These are phyloP conservation scores for Zhuqinia jingwanae DNA, from an alignment of 2,888 invertebrate species.

Conservation along the genomic window DNA sequence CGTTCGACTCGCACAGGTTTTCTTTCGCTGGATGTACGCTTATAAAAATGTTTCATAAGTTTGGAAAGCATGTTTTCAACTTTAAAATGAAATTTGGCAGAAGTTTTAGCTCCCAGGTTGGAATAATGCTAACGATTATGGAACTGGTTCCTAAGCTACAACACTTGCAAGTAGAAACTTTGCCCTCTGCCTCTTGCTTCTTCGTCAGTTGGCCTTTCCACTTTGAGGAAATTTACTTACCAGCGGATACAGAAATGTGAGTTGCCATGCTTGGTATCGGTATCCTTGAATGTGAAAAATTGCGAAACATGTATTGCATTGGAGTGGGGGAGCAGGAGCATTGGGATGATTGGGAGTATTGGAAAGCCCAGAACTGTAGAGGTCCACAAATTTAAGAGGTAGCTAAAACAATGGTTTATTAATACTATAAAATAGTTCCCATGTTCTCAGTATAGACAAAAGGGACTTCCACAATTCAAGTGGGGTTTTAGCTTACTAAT, in stretches of 20 bases:
- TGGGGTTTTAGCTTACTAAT: too few species aligned
- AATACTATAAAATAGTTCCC: too few species aligned
- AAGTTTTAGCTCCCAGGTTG: background rate
- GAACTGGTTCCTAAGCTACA: background rate
- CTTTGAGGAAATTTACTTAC: constrained; percentile 8
- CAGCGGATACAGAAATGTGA: background rate
- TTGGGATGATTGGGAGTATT: background rate
- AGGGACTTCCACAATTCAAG: too few species aligned
- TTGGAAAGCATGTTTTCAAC: background rate
- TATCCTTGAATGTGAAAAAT: background rate
- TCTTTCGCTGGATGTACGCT: too few species aligned
- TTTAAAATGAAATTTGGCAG: background rate
- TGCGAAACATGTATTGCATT: background rate
- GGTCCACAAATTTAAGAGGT: background rate
- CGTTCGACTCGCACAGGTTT: too few species aligned
- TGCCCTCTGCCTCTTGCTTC: background rate
- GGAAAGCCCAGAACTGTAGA: background rate
- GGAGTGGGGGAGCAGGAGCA: background rate
- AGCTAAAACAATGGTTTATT: background rate
- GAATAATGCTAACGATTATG: background rate
- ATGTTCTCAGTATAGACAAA: too few species aligned
- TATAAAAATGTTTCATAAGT: background rate
- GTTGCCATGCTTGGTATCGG: background rate
- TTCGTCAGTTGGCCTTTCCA: constrained; percentile 5
- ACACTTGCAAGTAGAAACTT: background rate